Base-by-base conservation (phyloP, 2,888 invertebrate species). In the Orchesella flavescens region DNA sequence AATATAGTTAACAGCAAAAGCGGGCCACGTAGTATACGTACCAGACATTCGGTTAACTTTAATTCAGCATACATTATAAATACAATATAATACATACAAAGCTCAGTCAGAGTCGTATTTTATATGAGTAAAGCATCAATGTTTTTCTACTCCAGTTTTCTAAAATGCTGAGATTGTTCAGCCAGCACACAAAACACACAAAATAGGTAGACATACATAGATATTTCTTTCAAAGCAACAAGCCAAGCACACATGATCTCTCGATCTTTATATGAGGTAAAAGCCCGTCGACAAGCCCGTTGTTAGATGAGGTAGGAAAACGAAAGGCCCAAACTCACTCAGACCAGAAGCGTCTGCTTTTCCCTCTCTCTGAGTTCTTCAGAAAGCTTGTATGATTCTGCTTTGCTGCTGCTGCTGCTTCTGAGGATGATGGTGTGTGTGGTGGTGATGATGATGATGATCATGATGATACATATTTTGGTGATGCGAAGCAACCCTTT, bases 401-500 rank as follows among this genome's bases (percentile, higher is more conserved):
- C 73, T 72, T 66, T 66, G 43, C 13, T 43, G 13, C 12, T 66
- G 66, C 10, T 66, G 19, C 46, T 44, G 44, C 44, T 44, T n/a
- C 63, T 63, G 17, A 57, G 57, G n/a, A n/a, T 12, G 15, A 12
- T 7, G n/a, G n/a, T 17, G 15, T 44, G 66, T 5, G 17, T 46
- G 43, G n/a, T 68, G 9, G n/a, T 43, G 13, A 15, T 61, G 59
- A 10, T 73, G 61, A 10, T 24, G 61, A 19, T 46, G 61, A 46
- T 81, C 76, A 82, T 76, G 82, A 69, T 61, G 76, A 69, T 74
- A 74, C 63, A 80, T 68, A 76, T 76, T 82, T 82, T 76, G 61
- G 76, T 59, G 82, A 82, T 71, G 76, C 23, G 71, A 63, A 61
- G 71, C 76, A 82, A 82, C 82, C 82, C 82, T 76, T 82, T 75